Base-by-base conservation (phyloP, 1,140 invertebrate genomes). In the Temnothorax curvispinosus region DNA sequence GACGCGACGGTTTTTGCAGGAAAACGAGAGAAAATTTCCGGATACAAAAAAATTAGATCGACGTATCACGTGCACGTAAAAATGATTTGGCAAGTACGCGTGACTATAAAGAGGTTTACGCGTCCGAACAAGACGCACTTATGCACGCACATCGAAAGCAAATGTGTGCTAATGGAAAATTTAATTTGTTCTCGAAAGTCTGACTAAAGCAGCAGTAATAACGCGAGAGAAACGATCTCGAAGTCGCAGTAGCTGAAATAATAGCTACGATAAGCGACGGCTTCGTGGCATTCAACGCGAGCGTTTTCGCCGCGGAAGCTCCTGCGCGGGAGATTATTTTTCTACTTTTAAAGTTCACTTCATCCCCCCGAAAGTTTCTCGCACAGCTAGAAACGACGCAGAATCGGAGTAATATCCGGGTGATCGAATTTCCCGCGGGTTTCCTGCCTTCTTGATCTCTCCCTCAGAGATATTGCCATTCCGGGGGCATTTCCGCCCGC, bases 331-430 rank as follows among this genome's bases (percentile, higher is more conserved):
- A 84, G 80, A 84, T 84, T 84, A 84, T 84, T 84, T 84, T 84
- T 74, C 67, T 11, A 84, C 80, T 84, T 84, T 74, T 82, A 62
- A 75, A 75, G 41, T 84, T 84, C 67, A 60, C 80, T 84, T 60
- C 50, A 52, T 52, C 50, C 50, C 38, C 64, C 4, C 56, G 8
- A 21, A 84, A 84, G 80, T 75, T 82, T 75, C 56, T 75, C 80
- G 80, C 54, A 62, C 44, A 58, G 41, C 69, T 75, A 50, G 69
- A 84, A 32, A 84, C 80, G 80, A 84, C 80, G 80, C 54, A 84
- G 80, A 84, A 84, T 84, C 80, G 80, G 69, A 60, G 80, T 84
- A 84, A 84, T 84, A 84, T 84, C 80, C 80, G 80, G 69, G 27
- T 84, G 69, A 84, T 84, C 80, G 69, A 84, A 84, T 84, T 84